Base-by-base conservation (phyloP, 2,888 invertebrate species). In the Drosophila dives region DNA sequence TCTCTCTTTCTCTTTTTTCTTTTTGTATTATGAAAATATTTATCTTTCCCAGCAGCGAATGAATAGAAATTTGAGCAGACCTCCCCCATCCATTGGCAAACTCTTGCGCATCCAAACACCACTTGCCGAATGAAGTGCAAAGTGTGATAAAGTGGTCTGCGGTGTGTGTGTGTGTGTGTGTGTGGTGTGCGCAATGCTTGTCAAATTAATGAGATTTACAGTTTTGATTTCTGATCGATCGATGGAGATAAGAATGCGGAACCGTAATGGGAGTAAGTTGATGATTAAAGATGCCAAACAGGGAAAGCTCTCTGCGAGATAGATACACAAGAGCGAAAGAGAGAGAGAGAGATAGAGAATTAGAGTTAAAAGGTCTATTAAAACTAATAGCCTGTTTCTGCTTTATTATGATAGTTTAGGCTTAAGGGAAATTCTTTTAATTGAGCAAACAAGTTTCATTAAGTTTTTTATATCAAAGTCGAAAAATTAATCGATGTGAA, bases 141-240 rank as follows among this genome's bases (percentile, higher is more conserved):
- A 64, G 64, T 59, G 26, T 61, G 10, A 33, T 58, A 33, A 17
- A 32, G 50, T 56, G 42, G 48, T 59, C 42, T 58, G 60, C 33
- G 49, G 66, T 62, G 75, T 53, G 45, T 23, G 73, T 50, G 40
- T 26, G 33, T 23, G 54, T 49, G 20, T 48, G 17, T 68, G 63
- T 67, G 42, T 67, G 66, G 63, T 67, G 79, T 72, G 82, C 73
- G 42, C 77, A 79, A 70, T 72, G 78, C 81, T 71, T 86, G 86
- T 86, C 86, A 88, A 75, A 88, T 86, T 86, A 86, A 86, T 86
- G 89, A 88, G 86, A 86, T 90, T 90, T 79, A 54, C 72, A 77
- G 81, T 83, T 86, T 81, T 86, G 90, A 86, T 86, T 90, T 86
- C 89, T 86, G 86, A 86, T 86, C 83, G 86, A 90, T 86, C 75